phyloP scores from a whole-genome alignment of 2,113 vertebrate genomes.

The Hippocampus mohnikei region DNA sequence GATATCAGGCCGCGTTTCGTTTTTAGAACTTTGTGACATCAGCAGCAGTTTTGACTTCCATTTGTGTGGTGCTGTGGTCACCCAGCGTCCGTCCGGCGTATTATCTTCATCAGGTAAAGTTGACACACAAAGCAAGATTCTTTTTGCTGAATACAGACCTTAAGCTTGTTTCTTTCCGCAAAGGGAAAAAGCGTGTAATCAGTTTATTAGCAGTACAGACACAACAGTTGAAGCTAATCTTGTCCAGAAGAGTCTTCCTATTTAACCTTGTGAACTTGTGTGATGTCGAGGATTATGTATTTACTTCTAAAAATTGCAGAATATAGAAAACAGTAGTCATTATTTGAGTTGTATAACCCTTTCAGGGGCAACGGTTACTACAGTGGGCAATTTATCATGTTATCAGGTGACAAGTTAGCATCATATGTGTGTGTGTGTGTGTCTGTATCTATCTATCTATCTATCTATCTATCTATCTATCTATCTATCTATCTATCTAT shows the following conservation, averaged over 20 bases:
- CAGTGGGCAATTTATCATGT: no score
- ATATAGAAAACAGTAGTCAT: background rate
- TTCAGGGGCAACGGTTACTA: no score
- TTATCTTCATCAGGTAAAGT: slow-evolving; percentile 37
- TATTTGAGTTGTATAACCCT: background rate
- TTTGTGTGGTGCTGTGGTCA: slow-evolving; percentile 12
- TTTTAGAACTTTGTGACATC: slow-evolving; percentile 14
- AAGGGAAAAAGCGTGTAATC: background rate
- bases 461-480: no score
- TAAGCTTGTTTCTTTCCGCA: background rate
- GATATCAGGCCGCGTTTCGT: slow-evolving; percentile 10
- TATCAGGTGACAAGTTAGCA: no score
- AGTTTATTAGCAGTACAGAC: slow-evolving; percentile 26
- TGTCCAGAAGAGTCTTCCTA: slow-evolving; percentile 8
- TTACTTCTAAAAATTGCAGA: background rate
- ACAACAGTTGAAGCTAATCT: slow-evolving; percentile 14
- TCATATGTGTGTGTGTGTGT: no score
- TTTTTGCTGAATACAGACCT: background rate
- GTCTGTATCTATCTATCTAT: no score
- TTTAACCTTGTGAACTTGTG: background rate
- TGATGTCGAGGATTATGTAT: background rate
- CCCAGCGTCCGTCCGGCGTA: slow-evolving; percentile 5
- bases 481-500: no score
- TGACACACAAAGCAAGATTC: background rate
- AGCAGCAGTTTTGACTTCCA: slow-evolving; percentile 10